Conservation (phyloP, 23 tunicate genomes). For the Styela clava region DNA sequence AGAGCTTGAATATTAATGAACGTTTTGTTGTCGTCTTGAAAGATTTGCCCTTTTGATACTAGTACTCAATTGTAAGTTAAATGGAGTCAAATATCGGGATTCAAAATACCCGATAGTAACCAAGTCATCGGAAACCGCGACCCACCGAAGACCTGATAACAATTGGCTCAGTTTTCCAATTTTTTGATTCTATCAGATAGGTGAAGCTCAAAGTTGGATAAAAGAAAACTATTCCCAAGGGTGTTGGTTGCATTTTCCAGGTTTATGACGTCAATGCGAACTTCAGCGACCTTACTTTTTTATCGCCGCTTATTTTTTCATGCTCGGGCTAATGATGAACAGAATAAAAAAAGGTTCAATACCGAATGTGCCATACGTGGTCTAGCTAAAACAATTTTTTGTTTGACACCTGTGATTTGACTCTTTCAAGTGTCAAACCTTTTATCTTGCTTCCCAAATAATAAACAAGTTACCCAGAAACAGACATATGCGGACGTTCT, state of each 20-base stretch:
- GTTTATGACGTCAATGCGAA: neutral
- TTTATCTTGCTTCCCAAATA: neutral
- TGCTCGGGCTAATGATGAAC: neutral
- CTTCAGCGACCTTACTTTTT: neutral
- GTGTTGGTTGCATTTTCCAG: neutral
- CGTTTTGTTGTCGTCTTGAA: no score
- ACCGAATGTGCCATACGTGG: neutral
- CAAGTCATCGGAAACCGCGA: neutral
- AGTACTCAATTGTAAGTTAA: no score
- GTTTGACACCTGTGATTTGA: neutral
- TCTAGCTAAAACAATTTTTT: neutral
- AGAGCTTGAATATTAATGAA: no score
- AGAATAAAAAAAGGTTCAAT: neutral
- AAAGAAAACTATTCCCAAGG: neutral
- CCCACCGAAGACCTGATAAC: neutral
- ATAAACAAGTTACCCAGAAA: no score
- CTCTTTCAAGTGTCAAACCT: neutral
- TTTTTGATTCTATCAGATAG: neutral
- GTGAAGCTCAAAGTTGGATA: neutral
- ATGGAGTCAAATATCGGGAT: no score
- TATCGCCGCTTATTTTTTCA: neutral
- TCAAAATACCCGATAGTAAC: no score
- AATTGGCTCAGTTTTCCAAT: neutral
- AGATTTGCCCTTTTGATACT: no score
- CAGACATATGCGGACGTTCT: neutral